These are phyloP conservation scores for Sclerurus mexicanus DNA, from an alignment of 2,113 vertebrate genomes.

Conservation along the genomic window DNA sequence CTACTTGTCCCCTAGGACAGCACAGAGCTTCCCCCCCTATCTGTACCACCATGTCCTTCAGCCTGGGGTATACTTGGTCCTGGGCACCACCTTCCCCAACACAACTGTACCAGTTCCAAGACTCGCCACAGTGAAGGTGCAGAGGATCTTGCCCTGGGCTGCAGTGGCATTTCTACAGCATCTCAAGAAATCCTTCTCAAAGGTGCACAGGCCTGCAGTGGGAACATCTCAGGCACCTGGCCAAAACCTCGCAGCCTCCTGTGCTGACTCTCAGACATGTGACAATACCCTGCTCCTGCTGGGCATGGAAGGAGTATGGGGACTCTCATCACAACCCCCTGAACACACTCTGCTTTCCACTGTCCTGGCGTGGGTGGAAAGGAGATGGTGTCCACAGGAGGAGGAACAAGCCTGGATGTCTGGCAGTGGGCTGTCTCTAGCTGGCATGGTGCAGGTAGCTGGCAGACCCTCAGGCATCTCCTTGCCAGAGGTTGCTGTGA, in stretches of 20 bases:
- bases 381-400: not conserved
- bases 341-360: not conserved
- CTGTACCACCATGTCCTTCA: not conserved
- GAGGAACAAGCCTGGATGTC: not conserved
- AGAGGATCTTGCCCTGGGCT: not conserved
- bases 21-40: not conserved
- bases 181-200: not conserved
- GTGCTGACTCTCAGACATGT: not conserved
- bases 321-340: fast-evolving
- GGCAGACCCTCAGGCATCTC: not conserved
- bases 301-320: not conserved
- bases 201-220: not conserved
- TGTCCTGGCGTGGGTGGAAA: not conserved
- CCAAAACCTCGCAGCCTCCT: fast-evolving
- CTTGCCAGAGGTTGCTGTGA: not conserved
- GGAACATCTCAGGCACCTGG: not conserved
- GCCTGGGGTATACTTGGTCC: not conserved
- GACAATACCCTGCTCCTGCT: not conserved
- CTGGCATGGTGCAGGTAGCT: not conserved
- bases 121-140: fast-evolving
- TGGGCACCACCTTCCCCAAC: not conserved
- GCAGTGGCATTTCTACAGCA: not conserved
- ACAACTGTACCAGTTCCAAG: not conserved
- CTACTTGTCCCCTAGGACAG: not conserved
- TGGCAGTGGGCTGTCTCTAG: not conserved